Base-by-base conservation (phyloP, 2,888 invertebrate genomes). In the Lepidocyrtinus sp. region DNA sequence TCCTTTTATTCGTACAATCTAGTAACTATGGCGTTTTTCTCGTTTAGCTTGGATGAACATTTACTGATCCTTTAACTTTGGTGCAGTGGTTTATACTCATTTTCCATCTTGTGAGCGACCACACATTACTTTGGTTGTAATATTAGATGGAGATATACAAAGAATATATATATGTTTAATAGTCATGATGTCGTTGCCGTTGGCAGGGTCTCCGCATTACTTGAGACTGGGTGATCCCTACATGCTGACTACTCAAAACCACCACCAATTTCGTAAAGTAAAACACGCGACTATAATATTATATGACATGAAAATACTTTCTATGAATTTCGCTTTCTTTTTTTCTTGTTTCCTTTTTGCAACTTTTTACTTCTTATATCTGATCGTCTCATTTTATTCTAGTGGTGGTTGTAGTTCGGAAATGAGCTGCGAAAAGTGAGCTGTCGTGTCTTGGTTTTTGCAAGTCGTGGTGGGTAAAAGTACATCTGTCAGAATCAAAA, bases 231-330 rank as follows among this genome's bases (percentile, higher is more conserved):
- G 22, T 19, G 9, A 59, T 26, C 46, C 17, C 27, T 15, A 46
- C n/a, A 68, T 19, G 12, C 19, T 45, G 17, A 70, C 24, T n/a
- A n/a, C n/a, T n/a, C n/a, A n/a, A n/a, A n/a, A n/a, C n/a, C n/a
- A n/a, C n/a, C n/a, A n/a, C n/a, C n/a, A n/a, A n/a, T n/a, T n/a
- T n/a, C n/a, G n/a, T n/a, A n/a, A n/a, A n/a, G n/a, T n/a, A n/a
- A n/a, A 1, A 61, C 19, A 67, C 36, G 45, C 22, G 72, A 26
- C 17, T 67, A 67, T 67, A 67, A 67, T 59, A 45, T 61, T 62
- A 2, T 75, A 68, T 75, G 75, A 75, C 75, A 75, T 68, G 62
- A 55, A 74, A 74, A 74, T 50, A 75, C 75, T 75, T 68, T 75
- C 59, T 7, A 36, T 36, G 21, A 19, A 19, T 65, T 36, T 36